A percentile compares a stretch with the other conserved stretches of the same genome.
These are phyloP conservation scores for Planococcus citri DNA, from an alignment of 1,140 invertebrate species.

Conservation along the genomic window DNA sequence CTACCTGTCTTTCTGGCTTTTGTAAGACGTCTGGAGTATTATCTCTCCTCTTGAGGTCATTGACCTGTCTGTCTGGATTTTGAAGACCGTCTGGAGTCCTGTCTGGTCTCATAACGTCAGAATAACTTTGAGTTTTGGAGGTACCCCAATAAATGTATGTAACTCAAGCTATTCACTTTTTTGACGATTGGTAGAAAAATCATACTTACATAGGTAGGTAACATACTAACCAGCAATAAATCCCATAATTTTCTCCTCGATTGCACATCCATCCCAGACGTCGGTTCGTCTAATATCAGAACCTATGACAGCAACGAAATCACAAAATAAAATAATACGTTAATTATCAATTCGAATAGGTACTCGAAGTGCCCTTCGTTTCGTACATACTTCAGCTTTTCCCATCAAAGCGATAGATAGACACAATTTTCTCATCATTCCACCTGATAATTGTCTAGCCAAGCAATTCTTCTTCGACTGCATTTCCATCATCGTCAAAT, in stretches of 20 bases:
- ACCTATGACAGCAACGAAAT: slow-evolving; percentile 18
- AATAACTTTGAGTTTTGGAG: slow-evolving; percentile 48
- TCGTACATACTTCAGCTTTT: slow-evolving; percentile 34
- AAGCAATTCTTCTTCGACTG: slow-evolving; percentile 24
- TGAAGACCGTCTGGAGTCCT: too few species aligned
- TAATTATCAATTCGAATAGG: background rate
- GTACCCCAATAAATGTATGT: too few species aligned
- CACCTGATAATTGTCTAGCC: slow-evolving; percentile 52
- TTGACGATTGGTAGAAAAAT: too few species aligned
- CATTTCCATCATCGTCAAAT: slow-evolving; percentile 43
- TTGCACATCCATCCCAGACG: slow-evolving; percentile 89
- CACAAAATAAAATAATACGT: slow-evolving; percentile 27
- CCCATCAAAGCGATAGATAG: slow-evolving; percentile 67
- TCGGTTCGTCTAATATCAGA: slow-evolving; percentile 69
- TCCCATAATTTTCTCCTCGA: too few species aligned
- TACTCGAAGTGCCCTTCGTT: background rate
- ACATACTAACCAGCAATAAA: slow-evolving; percentile 38
- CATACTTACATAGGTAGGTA: too few species aligned
- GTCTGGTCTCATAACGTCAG: slow-evolving; percentile 85
- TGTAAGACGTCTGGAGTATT: too few species aligned
- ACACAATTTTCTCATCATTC: slow-evolving; percentile 72
- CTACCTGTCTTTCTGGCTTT: too few species aligned
- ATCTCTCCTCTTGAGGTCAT: too few species aligned
- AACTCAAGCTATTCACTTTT: background rate
- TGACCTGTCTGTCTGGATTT: too few species aligned